Base-by-base conservation (phyloP, 2,888 invertebrate species). In the Tillus elongatus region DNA sequence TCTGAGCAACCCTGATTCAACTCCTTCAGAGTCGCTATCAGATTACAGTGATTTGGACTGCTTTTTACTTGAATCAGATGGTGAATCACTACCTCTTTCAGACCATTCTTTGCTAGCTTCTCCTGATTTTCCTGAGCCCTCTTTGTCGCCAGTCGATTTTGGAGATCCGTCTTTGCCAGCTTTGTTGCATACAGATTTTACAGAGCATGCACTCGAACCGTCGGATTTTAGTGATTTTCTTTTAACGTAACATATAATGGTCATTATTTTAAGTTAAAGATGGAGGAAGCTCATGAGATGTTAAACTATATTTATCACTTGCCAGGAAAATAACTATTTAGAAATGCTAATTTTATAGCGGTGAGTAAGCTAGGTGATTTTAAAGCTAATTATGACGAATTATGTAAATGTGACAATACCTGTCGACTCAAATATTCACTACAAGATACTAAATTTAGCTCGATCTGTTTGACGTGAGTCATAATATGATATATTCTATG, bases 121-220 rank as follows among this genome's bases (percentile, higher is more conserved):
- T 3, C 69, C 73, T 1, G 64, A 63, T 49, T 65, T 60, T 47
- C 64, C 60, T 15, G 65, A 64, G 27, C 69, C 75, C 38, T 73
- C 74, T 3, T 60, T 76, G 11, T 74, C 74, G 28, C 75, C 75
- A 1, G 75, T 75, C 48, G 72, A 76, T 51, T 64, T 64, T 41
- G 54, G 57, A 10, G 63, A 65, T 47, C 58, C 61, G 3, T 57
- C 57, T 14, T 49, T 64, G 27, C 62, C 64, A 14, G 53, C 61
- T 3, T 46, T 64, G 16, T 42, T 62, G 14, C 60, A 61, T 35
- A 58, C 64, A 12, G 64, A 63, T 45, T 64, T 64, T 45, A 51
- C 58, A 2, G 63, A 64, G 33, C 61, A 60, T 39, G 47, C 55
- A 8, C 42, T 63, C 15, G 62, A 58, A 41, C 51, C 57, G n/a